phyloP scores from a whole-genome alignment of 2,113 vertebrate genomes.

The Poecilia latipinna region DNA sequence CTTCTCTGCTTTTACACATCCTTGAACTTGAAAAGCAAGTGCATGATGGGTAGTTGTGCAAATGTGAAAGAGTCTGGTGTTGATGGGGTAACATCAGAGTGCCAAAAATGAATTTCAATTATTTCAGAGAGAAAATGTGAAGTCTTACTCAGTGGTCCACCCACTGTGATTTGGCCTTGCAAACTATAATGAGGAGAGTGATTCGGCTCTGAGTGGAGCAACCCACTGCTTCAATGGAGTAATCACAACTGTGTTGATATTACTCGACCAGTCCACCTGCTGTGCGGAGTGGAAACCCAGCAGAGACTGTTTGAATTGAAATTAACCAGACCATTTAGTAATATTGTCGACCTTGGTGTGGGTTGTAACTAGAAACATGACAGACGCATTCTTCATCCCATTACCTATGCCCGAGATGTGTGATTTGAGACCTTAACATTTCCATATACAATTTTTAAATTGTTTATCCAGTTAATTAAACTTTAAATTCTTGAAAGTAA shows the following conservation, averaged over 20 bases:
- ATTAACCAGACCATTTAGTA: conserved; percentile 67
- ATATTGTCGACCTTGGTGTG: conserved; percentile 40
- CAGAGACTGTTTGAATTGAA: conserved; percentile 65
- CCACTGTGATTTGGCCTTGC: conserved; percentile 70
- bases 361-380: conserved; percentile 35
- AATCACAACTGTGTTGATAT: conserved; percentile 74
- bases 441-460: neutral
- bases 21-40: conserved; percentile 35
- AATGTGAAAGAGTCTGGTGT: conserved; percentile 42
- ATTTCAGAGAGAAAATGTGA: conserved; percentile 54
- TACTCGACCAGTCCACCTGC: conserved; percentile 51
- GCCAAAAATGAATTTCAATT: conserved; percentile 65
- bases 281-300: conserved; percentile 57
- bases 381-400: conserved; percentile 3
- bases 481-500: neutral
- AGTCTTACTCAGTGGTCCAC: conserved; percentile 55
- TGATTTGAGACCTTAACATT: neutral
- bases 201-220: conserved; percentile 64
- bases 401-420: neutral
- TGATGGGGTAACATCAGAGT: conserved; percentile 53
- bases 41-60: conserved; percentile 14
- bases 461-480: too few relatives aligned
- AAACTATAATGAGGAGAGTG: conserved; percentile 62
- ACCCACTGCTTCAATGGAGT: conserved; percentile 62
- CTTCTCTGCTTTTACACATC: conserved; percentile 9